A percentile compares a stretch with the other conserved stretches of the same genome.
Evolutionary conservation across 2,797 vertebrate species (phyloP).

Genomic region (Cirrhinus molitorella): DNA sequence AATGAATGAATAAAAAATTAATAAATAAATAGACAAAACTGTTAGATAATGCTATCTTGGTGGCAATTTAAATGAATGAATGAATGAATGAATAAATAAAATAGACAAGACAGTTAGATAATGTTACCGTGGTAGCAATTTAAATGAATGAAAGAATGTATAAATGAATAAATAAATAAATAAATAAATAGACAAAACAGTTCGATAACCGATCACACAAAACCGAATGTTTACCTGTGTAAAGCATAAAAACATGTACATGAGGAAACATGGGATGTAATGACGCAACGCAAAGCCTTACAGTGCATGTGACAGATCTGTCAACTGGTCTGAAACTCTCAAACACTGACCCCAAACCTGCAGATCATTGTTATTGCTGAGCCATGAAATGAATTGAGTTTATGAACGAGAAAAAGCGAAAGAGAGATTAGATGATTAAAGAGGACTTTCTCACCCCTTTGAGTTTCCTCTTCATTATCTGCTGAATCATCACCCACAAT

Average conservation of each 20-base stretch:
- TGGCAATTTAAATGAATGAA: too few relatives aligned
- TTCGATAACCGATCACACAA: too few relatives aligned
- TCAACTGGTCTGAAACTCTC: not conserved
- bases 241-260: not conserved
- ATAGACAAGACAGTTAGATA: too few relatives aligned
- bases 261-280: not conserved
- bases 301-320: not conserved
- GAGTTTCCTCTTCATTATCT: slow-evolving; percentile 92
- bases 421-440: not conserved
- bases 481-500: slow-evolving; percentile 90
- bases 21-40: too few relatives aligned
- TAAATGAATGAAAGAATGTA: too few relatives aligned
- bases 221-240: not conserved
- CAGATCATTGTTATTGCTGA: not conserved
- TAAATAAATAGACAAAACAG: too few relatives aligned
- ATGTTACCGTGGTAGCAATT: too few relatives aligned
- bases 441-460: slow-evolving; percentile 83
- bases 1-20: too few relatives aligned
- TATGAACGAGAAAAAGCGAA: not conserved
- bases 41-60: too few relatives aligned
- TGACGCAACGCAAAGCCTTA: not conserved
- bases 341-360: not conserved
- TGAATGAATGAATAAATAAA: too few relatives aligned
- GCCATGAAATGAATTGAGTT: not conserved
- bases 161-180: too few relatives aligned